A percentile compares a stretch with the other conserved stretches of the same genome.
Evolutionary conservation across 2,797 vertebrate species (phyloP).

Genomic region (Spizella passerina): DNA sequence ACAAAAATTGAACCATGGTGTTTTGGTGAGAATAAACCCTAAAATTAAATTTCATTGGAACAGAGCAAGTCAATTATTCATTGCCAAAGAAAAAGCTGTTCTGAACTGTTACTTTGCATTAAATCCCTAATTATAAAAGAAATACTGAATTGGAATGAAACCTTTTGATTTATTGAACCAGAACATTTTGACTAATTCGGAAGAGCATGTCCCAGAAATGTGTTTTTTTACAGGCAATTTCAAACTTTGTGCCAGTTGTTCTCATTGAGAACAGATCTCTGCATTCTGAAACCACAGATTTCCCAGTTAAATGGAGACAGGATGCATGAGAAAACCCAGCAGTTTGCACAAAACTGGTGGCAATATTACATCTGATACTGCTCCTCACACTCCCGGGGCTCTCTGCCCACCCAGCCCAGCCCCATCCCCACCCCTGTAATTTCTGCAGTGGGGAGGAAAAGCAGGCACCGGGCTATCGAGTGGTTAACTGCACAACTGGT

Average conservation of each 20-base stretch:
- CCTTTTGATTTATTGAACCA: slow-evolving; percentile 53
- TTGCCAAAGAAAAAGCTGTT: slow-evolving; percentile 33
- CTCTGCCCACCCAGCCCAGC: not conserved
- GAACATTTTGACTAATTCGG: slow-evolving; percentile 53
- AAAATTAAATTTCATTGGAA: slow-evolving; percentile 30
- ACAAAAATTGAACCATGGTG: not conserved
- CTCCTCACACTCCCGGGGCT: not conserved
- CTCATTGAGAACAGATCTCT: not conserved
- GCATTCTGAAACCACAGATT: not conserved
- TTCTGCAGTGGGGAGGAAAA: slow-evolving; percentile 16
- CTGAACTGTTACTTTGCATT: slow-evolving; percentile 33
- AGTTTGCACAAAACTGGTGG: not conserved
- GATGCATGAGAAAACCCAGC: not conserved
- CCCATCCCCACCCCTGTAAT: not conserved
- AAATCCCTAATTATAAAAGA: slow-evolving; percentile 45
- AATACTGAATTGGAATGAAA: slow-evolving; percentile 43
- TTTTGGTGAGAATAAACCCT: slow-evolving; percentile 22
- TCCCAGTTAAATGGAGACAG: not conserved
- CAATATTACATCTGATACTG: rapidly evolving
- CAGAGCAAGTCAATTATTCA: not conserved
- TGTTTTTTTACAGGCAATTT: slow-evolving; percentile 36
- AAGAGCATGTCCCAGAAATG: slow-evolving; percentile 21
- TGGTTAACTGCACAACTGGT: slow-evolving; percentile 68
- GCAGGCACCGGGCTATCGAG: slow-evolving; percentile 43
- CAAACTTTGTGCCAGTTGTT: slow-evolving; percentile 1